Base-by-base conservation (phyloP, 2,797 vertebrate species). In the Diceros bicornis region DNA sequence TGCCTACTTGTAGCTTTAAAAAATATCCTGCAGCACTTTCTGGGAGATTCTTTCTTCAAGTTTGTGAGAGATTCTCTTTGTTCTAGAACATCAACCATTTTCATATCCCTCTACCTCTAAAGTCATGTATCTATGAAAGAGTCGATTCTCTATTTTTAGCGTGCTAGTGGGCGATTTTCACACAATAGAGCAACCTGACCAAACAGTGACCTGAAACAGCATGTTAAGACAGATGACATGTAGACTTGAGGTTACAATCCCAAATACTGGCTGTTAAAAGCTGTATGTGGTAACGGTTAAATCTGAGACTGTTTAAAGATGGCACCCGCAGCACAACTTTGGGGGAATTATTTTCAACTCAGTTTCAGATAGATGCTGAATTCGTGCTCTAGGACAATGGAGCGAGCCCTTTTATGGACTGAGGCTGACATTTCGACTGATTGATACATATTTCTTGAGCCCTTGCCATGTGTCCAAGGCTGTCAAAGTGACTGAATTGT, bases 91-190 rank as follows among this genome's bases (percentile, higher is more conserved):
- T 81, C 79, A 95, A 68, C n/a, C 25, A 50, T 92, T 95, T 97
- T 93, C 44, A 90, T 74, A 61, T 87, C 7, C n/a, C 37, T 61
- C 34, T 85, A 95, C 62, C 68, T 94, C 55, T 82, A 93, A 94
- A 96, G 52, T 68, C 18, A 13, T 44, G 1, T 88, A 92, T 95
- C 84, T 89, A 62, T 83, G 90, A 27, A 95, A 87, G 29, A 96
- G n/a, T 91, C 34, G 77, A 12, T 91, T 96, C 21, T 91, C 61
- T 97, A 92, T 95, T 96, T 97, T 97, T 93, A 95, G 29, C 27
- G 32, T 81, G 55, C 41, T 95, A 98, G 96, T 96, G 89, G 89
- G 71, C 93, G 91, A 50, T 97, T 97, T 97, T 94, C 89, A 83
- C 93, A 96, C 64, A 97, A 88, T 68, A 86, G 55, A 93, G 52